These are phyloP conservation scores for Saguinus midas DNA, from an alignment of 2,113 vertebrate genomes.

Conservation along the genomic window DNA sequence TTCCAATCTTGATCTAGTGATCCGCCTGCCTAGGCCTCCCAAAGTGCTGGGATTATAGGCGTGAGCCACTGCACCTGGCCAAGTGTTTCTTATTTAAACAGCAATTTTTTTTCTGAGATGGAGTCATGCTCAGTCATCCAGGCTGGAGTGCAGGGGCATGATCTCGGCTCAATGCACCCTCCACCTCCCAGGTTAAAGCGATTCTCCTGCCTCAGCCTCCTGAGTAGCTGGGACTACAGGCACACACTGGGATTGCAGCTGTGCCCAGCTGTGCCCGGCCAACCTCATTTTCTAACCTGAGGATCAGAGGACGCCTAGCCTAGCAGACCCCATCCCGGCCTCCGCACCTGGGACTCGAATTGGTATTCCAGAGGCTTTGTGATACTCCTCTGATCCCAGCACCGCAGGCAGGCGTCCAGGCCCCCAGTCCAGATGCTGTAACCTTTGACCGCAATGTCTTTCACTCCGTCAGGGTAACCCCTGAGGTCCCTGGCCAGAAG, in stretches of 20 bases:
- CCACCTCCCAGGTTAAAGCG: no score
- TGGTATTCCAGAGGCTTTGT: background rate
- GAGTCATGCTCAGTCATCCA: no score
- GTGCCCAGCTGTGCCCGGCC: background rate
- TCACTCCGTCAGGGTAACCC: rapidly evolving
- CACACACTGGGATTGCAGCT: background rate
- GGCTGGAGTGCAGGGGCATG: no score
- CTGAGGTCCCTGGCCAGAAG: conserved; percentile 32
- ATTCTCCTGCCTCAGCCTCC: no score
- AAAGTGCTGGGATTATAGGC: no score
- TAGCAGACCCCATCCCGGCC: background rate
- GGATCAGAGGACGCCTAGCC: background rate
- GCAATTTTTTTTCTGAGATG: no score
- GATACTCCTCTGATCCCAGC: conserved; percentile 43
- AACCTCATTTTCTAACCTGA: background rate
- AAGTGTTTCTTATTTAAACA: no score
- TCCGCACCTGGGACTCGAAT: conserved; percentile 51
- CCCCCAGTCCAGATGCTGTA: background rate
- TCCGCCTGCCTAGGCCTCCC: no score
- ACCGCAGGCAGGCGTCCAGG: background rate
- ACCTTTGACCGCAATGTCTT: background rate
- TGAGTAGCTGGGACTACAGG: no score
- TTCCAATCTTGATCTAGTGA: rapidly evolving
- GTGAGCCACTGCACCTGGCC: no score
- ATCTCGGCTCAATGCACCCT: no score